Base-by-base conservation (phyloP, 1,140 invertebrate species). In the Drosophila kikkawai region DNA sequence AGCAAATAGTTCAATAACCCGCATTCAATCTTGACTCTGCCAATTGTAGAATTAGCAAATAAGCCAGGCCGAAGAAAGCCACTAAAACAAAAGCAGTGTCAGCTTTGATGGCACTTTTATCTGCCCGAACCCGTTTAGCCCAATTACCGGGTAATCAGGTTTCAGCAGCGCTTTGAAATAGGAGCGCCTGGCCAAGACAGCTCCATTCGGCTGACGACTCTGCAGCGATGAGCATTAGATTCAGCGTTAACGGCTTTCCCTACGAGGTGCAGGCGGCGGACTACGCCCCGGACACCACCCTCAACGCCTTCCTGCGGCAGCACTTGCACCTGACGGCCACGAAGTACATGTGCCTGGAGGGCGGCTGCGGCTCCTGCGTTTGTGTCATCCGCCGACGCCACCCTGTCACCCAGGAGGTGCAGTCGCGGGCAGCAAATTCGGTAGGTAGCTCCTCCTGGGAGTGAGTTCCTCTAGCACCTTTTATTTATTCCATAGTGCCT, bases 281-380 rank as follows among this genome's bases (percentile, higher is more conserved):
- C 59, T 86, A 69, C 39, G 64, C 92, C n/a, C 57, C 81, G 2
- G 93, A 94, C 39, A 96, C 95, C 26, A 94, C 95, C 0, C 92
- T 97, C 4, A 96, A 96, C 60, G 93, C 94, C 13, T 97, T 95
- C 70, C 94, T 97, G 29, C 93, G 96, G 4, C 94, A 95, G 22
- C 87, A 95, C 74, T 95, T 95, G 0, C 93, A 95, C 29, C 93
- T 97, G 87, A 95, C 94, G 36, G 97, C 96, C 12, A 97, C 96
- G 0, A 98, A 98, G 87, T 94, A 93, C 8, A 96, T 96, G 95
- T 98, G 97, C 80, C 93, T 94, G 9, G 97, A 98, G 92, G 97
- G 97, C 37, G 97, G 97, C 1, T 98, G 97, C 83, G 97, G 97
- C 0, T 94, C 95, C 1, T 98, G 97, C 83, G 94, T 97, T 80